Evolutionary conservation across 2,888 invertebrate species (phyloP).

Genomic region (Drosophila lacicola): DNA sequence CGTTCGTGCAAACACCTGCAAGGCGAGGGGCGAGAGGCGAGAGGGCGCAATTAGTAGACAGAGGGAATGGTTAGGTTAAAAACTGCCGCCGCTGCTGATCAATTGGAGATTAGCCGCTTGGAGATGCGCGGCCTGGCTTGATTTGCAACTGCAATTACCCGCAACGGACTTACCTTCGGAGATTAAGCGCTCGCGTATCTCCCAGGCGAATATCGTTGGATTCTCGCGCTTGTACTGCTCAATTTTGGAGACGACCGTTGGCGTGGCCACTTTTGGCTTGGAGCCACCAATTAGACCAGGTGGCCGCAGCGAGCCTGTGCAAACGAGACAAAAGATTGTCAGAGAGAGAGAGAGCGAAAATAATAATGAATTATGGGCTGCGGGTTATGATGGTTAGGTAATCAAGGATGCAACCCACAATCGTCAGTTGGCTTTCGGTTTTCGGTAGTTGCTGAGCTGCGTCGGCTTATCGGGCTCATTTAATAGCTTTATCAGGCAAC

Average conservation of each 20-base stretch:
- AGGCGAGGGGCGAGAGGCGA: slow-evolving; percentile 25
- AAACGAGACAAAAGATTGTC: slow-evolving; percentile 8
- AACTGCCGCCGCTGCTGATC: slow-evolving; percentile 69
- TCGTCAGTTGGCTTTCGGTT: slow-evolving; percentile 27
- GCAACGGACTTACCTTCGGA: slow-evolving; percentile 93
- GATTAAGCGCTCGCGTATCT: slow-evolving; percentile 97
- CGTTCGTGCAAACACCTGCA: slow-evolving; percentile 96
- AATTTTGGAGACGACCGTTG: slow-evolving; percentile 98
- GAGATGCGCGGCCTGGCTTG: slow-evolving; percentile 11
- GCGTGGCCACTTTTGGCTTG: slow-evolving; percentile 99
- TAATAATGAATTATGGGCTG: slow-evolving; percentile 32
- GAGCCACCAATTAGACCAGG: slow-evolving; percentile 97
- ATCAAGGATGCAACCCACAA: slow-evolving; percentile 34
- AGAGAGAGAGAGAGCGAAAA: background rate
- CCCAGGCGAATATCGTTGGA: slow-evolving; percentile 99
- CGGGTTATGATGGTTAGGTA: slow-evolving; percentile 16
- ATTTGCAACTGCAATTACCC: slow-evolving; percentile 52
- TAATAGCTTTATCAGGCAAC: slow-evolving; percentile 83
- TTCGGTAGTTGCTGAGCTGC: slow-evolving; percentile 26
- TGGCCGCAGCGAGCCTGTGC: slow-evolving; percentile 93
- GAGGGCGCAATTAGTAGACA: slow-evolving; percentile 38
- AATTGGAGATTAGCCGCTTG: slow-evolving; percentile 33
- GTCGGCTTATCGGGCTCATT: slow-evolving; percentile 55
- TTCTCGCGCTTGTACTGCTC: slow-evolving; percentile 99
- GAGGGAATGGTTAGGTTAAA: slow-evolving; percentile 33